Percentiles rank a stretch among this genome's conserved stretches.
Evolutionary conservation across 1,140 invertebrate genomes (phyloP).

Genomic region (Sitobion miscanthi): DNA sequence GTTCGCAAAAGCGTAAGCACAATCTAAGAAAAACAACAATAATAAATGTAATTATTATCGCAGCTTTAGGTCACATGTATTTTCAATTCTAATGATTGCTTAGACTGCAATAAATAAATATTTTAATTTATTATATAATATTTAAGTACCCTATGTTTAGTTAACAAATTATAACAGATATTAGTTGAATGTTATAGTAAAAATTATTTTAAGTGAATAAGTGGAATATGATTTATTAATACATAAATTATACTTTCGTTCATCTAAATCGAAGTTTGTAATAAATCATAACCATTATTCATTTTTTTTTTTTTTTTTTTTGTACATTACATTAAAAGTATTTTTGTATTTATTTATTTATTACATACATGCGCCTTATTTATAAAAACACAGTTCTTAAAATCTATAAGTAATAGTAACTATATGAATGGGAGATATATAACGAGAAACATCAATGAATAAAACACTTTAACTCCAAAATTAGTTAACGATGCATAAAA

Average conservation of each 20-base stretch:
- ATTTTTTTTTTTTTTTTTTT: not conserved
- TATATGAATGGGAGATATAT: slow-evolving; percentile 22
- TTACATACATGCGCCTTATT: not conserved
- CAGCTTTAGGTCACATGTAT: not conserved
- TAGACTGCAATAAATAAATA: not conserved
- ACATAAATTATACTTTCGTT: not conserved
- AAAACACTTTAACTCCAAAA: slow-evolving; percentile 36
- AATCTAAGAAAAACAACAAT: slow-evolving; percentile 12
- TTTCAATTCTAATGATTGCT: not conserved
- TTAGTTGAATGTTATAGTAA: not conserved
- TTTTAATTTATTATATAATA: not conserved
- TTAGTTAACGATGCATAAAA: slow-evolving; percentile 40
- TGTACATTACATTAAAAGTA: not conserved
- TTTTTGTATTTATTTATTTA: not conserved
- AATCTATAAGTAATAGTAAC: slow-evolving; percentile 39
- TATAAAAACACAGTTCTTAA: slow-evolving; percentile 42
- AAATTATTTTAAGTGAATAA: slow-evolving; percentile 24
- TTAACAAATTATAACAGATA: slow-evolving; percentile 8
- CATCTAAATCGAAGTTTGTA: not conserved
- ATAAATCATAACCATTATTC: not conserved
- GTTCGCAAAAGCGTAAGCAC: not conserved
- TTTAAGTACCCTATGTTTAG: slow-evolving; percentile 40
- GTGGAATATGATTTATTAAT: not conserved
- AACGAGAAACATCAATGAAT: slow-evolving; percentile 37
- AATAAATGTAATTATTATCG: not conserved